A percentile compares a stretch with the other conserved stretches of the same genome.
Evolutionary conservation across 2,888 invertebrate species (phyloP).

Genomic region (Camptogramma bilineatum): DNA sequence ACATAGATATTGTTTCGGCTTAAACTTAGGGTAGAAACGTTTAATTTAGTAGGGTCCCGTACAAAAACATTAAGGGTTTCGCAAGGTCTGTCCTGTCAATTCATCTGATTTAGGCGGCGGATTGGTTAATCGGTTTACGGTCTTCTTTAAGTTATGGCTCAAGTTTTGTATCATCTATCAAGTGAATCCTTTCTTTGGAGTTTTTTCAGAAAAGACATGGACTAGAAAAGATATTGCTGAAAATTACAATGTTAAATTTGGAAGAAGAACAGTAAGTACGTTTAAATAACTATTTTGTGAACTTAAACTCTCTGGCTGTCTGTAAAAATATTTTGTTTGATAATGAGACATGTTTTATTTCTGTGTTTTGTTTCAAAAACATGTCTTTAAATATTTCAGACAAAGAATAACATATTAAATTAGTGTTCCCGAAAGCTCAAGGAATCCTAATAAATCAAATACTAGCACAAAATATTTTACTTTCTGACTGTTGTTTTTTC

Average conservation of each 20-base stretch:
- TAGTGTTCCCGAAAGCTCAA: not conserved
- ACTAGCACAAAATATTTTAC: not conserved
- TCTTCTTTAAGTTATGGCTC: slow-evolving; percentile 35
- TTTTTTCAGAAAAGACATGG: slow-evolving; percentile 30
- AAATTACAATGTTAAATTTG: not conserved
- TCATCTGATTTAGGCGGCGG: slow-evolving; percentile 51
- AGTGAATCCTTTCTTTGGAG: slow-evolving; percentile 47
- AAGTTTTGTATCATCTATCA: slow-evolving; percentile 35
- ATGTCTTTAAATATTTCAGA: not conserved
- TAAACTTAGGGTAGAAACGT: slow-evolving; percentile 52
- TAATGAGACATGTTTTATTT: not conserved
- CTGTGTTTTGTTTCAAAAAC: not conserved
- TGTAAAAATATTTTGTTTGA: too few species aligned
- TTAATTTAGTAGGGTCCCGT: slow-evolving; percentile 50
- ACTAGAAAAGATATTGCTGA: not conserved
- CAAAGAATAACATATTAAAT: not conserved
- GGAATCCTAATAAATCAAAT: not conserved
- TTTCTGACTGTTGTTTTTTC: not conserved
- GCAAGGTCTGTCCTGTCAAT: slow-evolving; percentile 51
- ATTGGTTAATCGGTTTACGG: slow-evolving; percentile 42
- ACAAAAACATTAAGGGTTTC: slow-evolving; percentile 54
- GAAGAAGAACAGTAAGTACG: too few species aligned
- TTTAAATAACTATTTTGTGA: too few species aligned
- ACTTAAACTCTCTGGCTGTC: too few species aligned
- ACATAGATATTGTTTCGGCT: slow-evolving; percentile 61